These are phyloP conservation scores for Aethes cnicana DNA, from an alignment of 2,888 invertebrate species.

Conservation along the genomic window DNA sequence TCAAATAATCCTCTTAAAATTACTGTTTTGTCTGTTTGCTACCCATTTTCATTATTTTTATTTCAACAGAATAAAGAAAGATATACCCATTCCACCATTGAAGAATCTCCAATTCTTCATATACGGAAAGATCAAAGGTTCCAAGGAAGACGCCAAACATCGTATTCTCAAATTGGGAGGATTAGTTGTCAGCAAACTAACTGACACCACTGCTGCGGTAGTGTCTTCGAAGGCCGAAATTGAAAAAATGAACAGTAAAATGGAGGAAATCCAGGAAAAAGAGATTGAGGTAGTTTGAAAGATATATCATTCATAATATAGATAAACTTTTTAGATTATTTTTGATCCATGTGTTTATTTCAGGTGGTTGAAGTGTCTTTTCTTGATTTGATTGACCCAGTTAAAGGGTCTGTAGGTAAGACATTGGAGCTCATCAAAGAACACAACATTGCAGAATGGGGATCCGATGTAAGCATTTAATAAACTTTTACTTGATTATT, in stretches of 20 bases:
- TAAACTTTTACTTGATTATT: neutral
- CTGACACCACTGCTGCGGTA: constrained; percentile 86
- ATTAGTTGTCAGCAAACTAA: constrained; percentile 84
- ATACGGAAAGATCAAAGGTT: constrained; percentile 78
- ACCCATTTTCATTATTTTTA: constrained; percentile 42
- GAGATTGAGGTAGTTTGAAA: constrained; percentile 84
- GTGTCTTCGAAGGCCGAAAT: constrained; percentile 87
- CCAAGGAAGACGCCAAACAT: constrained; percentile 85
- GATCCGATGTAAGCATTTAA: constrained; percentile 85
- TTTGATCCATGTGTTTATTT: constrained; percentile 30
- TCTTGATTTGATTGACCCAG: constrained; percentile 85
- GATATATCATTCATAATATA: too few relatives aligned
- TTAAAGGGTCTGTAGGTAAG: constrained; percentile 80
- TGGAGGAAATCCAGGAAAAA: constrained; percentile 84
- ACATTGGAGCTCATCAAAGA: constrained; percentile 86
- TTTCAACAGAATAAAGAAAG: constrained; percentile 82
- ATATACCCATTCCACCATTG: constrained; percentile 85
- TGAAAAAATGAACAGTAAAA: constrained; percentile 84
- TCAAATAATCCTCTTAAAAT: constrained; percentile 1
- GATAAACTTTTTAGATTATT: too few relatives aligned
- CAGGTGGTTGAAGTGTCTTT: constrained; percentile 89
- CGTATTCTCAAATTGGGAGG: constrained; percentile 90
- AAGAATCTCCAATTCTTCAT: constrained; percentile 90
- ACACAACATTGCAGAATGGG: constrained; percentile 92
- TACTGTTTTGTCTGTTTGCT: constrained; percentile 21